phyloP scores from a whole-genome alignment of 2,888 invertebrate species.

The Lypha dubia region DNA sequence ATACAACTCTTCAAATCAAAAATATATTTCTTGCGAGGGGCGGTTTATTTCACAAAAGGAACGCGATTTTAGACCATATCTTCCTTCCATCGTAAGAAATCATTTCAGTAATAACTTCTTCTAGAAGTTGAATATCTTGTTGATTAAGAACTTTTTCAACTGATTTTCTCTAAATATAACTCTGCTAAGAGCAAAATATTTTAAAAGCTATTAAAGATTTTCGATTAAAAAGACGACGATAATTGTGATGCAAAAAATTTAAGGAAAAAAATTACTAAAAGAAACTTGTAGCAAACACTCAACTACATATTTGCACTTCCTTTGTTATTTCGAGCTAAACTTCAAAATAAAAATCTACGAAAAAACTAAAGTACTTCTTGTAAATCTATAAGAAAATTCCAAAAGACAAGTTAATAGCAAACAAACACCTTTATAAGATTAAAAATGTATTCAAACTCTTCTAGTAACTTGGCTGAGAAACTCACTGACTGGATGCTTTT shows the following conservation, averaged over 20 bases:
- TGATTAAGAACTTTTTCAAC: no score
- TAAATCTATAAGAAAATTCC: constrained; percentile 47
- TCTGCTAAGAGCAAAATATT: no score
- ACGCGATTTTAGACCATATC: no score
- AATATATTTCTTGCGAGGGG: no score
- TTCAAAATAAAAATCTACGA: no score
- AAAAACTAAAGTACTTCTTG: constrained; percentile 49
- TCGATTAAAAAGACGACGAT: background rate
- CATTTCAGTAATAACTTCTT: no score
- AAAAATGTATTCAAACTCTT: constrained; percentile 39
- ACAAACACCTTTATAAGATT: constrained; percentile 66
- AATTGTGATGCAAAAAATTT: background rate
- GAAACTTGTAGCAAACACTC: background rate
- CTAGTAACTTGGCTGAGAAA: constrained; percentile 39
- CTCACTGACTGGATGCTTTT: constrained; percentile 54
- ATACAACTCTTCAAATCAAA: no score
- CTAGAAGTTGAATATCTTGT: no score
- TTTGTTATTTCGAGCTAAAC: constrained; percentile 20
- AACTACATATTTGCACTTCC: constrained; percentile 1
- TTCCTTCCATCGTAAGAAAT: no score
- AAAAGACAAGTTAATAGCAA: constrained; percentile 58
- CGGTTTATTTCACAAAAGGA: no score
- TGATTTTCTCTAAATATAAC: no score
- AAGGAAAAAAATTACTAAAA: constrained; percentile 18
- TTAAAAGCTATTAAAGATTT: no score